Evolutionary conservation across 1,140 invertebrate species (phyloP).

Genomic region (Lethrus apterus): DNA sequence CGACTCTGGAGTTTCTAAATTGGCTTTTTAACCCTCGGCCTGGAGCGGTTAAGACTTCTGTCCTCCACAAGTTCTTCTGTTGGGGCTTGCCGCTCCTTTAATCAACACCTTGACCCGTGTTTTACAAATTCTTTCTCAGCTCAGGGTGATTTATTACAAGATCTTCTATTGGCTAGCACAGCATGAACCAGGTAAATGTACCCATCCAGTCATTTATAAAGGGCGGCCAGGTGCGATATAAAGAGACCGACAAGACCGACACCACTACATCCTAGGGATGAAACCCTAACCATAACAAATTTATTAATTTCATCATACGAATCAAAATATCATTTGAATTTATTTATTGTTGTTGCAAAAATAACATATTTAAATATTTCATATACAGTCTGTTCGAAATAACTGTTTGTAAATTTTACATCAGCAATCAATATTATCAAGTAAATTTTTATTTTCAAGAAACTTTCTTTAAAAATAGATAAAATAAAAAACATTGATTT

Average conservation of each 20-base stretch:
- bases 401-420: too few species aligned
- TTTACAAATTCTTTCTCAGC: conserved; percentile 27
- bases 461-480: too few species aligned
- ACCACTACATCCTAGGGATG: conserved; percentile 15
- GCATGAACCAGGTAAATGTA: conserved; percentile 24
- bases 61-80: conserved; percentile 17
- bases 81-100: conserved; percentile 23
- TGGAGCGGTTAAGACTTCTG: conserved; percentile 15
- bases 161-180: conserved; percentile 25
- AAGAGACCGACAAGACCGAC: conserved; percentile 16
- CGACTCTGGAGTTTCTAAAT: conserved; percentile 16
- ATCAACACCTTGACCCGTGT: conserved; percentile 28
- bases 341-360: conserved; percentile 9
- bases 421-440: too few species aligned
- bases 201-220: conserved; percentile 25
- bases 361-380: too few species aligned
- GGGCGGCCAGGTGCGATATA: conserved; percentile 22
- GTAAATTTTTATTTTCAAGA: too few species aligned
- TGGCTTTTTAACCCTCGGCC: conserved; percentile 22
- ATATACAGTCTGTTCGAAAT: too few species aligned
- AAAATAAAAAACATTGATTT: too few species aligned
- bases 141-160: conserved; percentile 26
- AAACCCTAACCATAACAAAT: conserved; percentile 23
- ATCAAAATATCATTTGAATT: conserved; percentile 15
- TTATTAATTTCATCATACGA: conserved; percentile 23